These are phyloP conservation scores for Bellardia pandia DNA, from an alignment of 2,888 invertebrate genomes.

Conservation along the genomic window DNA sequence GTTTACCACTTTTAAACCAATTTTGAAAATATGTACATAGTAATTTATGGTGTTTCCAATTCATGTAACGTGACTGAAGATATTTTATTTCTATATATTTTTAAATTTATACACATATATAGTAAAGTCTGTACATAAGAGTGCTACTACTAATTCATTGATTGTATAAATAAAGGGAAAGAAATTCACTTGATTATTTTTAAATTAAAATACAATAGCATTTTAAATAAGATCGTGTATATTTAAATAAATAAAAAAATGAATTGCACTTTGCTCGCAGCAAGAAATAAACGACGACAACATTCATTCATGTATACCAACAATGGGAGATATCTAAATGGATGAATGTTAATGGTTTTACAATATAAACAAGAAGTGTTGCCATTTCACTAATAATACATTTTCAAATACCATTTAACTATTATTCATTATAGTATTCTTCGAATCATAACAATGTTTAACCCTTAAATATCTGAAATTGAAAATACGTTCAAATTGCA, in stretches of 20 bases:
- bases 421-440: too few relatives aligned
- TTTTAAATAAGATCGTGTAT: neutral
- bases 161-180: neutral
- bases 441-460: too few relatives aligned
- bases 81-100: too few relatives aligned
- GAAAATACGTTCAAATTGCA: too few relatives aligned
- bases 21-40: too few relatives aligned
- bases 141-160: too few relatives aligned
- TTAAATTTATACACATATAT: too few relatives aligned
- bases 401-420: neutral
- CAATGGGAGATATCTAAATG: conserved; percentile 5
- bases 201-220: neutral
- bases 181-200: neutral
- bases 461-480: too few relatives aligned
- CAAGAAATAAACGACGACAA: neutral
- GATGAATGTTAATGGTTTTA: neutral
- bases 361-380: neutral
- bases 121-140: neutral
- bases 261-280: neutral
- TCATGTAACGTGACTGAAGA: too few relatives aligned
- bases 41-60: too few relatives aligned
- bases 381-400: neutral
- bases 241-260: neutral
- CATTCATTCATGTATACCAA: neutral
- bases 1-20: too few relatives aligned